phyloP scores from a whole-genome alignment of 2,888 invertebrate species.

The Acrocera orbiculus region DNA sequence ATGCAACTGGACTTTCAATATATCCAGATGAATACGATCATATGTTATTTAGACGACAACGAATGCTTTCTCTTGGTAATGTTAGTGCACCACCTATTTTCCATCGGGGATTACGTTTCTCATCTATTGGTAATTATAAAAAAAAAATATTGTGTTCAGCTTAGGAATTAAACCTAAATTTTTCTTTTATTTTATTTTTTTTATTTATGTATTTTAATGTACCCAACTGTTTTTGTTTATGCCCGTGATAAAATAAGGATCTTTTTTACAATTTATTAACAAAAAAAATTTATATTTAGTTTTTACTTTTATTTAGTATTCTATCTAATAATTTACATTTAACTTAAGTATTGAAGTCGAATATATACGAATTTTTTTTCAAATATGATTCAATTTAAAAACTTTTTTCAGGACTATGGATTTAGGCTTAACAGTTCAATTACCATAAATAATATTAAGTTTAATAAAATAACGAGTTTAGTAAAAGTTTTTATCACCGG shows the following conservation, averaged over 20 bases:
- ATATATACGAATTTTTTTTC: too few species aligned
- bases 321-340: too few species aligned
- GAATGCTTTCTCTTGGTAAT: constrained; percentile 48
- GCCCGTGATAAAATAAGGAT: background rate
- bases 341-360: too few species aligned
- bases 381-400: too few species aligned
- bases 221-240: constrained; percentile 21
- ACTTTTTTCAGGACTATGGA: too few species aligned
- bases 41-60: constrained; percentile 34
- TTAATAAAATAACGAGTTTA: too few species aligned
- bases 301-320: too few species aligned
- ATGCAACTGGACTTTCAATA: constrained; percentile 41
- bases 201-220: constrained; percentile 2
- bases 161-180: background rate
- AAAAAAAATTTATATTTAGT: too few species aligned
- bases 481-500: too few species aligned
- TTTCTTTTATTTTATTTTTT: background rate
- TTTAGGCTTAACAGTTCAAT: too few species aligned
- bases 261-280: too few species aligned
- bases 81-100: constrained; percentile 39
- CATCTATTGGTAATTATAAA: constrained; percentile 35
- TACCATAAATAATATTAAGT: too few species aligned
- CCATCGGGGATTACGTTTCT: constrained; percentile 36
- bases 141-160: background rate
- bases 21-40: constrained; percentile 33